phyloP scores from a whole-genome alignment of 1,140 invertebrate genomes.

The Bombus confusus region DNA sequence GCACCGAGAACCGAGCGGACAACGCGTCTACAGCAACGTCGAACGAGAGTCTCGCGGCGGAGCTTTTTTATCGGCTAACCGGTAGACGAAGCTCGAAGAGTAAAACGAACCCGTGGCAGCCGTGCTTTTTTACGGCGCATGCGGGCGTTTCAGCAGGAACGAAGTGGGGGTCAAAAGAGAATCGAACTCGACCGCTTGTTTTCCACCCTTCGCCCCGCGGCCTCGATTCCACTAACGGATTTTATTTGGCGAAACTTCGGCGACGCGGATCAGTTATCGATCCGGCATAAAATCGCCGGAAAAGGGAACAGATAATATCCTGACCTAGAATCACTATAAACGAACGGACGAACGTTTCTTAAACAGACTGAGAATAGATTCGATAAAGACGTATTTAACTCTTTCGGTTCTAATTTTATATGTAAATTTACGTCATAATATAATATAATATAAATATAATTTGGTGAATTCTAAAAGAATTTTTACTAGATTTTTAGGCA shows the following conservation, averaged over 20 bases:
- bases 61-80: constrained; percentile 77
- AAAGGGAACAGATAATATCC: not conserved
- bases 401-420: no score
- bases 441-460: no score
- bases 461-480: no score
- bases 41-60: constrained; percentile 61
- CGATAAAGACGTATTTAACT: no score
- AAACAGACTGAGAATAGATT: not conserved
- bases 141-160: constrained; percentile 64
- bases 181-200: constrained; percentile 60
- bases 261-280: constrained; percentile 33
- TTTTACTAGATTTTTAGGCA: no score
- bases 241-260: constrained; percentile 63
- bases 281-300: not conserved
- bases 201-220: constrained; percentile 44
- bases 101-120: constrained; percentile 66
- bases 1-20: constrained; percentile 14
- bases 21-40: constrained; percentile 41
- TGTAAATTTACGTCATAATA: no score
- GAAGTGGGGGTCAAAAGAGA: constrained; percentile 67
- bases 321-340: constrained; percentile 2
- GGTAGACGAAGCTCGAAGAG: constrained; percentile 69
- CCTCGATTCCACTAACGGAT: constrained; percentile 14
- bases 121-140: constrained; percentile 77
- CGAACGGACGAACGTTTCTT: not conserved